Evolutionary conservation across 2,888 invertebrate genomes (phyloP), one percentile per base, ranked within the genome.

Genomic region (Plagodis pulveraria): DNA sequence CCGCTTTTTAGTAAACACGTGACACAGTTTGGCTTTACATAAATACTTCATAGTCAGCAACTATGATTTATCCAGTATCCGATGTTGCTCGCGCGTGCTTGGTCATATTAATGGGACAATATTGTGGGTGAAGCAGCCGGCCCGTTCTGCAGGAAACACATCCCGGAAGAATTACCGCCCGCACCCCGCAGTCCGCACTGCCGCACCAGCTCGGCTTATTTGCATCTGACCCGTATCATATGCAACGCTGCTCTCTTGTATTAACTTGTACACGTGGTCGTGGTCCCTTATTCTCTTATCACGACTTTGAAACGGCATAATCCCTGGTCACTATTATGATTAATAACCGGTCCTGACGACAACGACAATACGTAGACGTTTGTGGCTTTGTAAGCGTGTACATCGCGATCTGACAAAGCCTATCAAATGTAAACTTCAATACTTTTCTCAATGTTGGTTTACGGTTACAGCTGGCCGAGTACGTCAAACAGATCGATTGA

Each of bases 161-260:
- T 91, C 91, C 91, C 90, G 91, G 91, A 91, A 91, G 90, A 90
- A 86, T 87, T 84, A 87, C 60, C 52, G 77, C 78, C 79, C 77
- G 73, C 73, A 35, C 41, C 33, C 61, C 80, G 77, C 76, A 12
- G 74, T 70, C 73, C 33, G 78, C 79, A 72, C 42, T 9, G 12
- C 42, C 42, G 11, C 50, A n/a, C 7, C 11, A n/a, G 6, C 73
- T 71, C 75, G 70, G 77, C 78, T 77, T 84, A 82, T 86, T 89
- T 84, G 87, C 84, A 84, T 86, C 79, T 63, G 72, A 73, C 78
- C 79, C 63, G 72, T 73, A 78, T 78, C 73, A 76, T 76, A 78
- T 78, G 76, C 77, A 79, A 69, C 74, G 64, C 67, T 66, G 64
- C 67, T 66, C 67, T 62, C 49, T 45, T 42, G 10, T 40, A 40